A percentile compares a stretch with the other conserved stretches of the same genome.
Evolutionary conservation across 2,888 invertebrate species (phyloP).

Genomic region (Tiliacea citrago): DNA sequence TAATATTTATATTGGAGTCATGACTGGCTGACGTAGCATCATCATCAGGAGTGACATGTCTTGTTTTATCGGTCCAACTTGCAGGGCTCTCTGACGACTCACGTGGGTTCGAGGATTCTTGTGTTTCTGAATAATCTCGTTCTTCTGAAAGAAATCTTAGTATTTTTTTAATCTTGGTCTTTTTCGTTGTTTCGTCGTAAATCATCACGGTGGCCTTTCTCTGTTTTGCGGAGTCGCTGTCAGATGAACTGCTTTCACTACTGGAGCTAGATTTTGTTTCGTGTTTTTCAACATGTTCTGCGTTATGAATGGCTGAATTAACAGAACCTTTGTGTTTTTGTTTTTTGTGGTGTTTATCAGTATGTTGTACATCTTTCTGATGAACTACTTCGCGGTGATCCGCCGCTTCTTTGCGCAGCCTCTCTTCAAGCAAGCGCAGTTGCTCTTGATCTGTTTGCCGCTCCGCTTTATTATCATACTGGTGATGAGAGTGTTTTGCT

Average conservation of each 20-base stretch:
- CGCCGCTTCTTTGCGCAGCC: not conserved
- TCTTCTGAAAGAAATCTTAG: not conserved
- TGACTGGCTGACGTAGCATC: not conserved
- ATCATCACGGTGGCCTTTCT: not conserved
- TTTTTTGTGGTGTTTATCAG: not conserved
- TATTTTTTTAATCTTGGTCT: not conserved
- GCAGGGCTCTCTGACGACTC: not conserved
- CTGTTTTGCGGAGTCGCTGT: not conserved
- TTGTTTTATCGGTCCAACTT: not conserved
- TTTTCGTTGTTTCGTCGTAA: not conserved
- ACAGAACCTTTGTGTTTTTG: not conserved
- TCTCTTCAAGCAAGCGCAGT: not conserved
- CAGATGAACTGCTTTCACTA: not conserved
- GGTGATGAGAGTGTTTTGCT: not conserved
- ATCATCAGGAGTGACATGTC: not conserved
- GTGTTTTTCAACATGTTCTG: not conserved
- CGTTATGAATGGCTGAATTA: not conserved
- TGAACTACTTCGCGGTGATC: not conserved
- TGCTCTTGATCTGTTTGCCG: not conserved
- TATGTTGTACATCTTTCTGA: not conserved
- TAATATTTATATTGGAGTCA: slow-evolving; percentile 2
- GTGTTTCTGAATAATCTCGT: not conserved
- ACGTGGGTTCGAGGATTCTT: not conserved
- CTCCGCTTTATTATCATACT: not conserved
- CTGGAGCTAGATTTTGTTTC: not conserved